A percentile compares a stretch with the other conserved stretches of the same genome.
phyloP scores from a whole-genome alignment of 2,888 invertebrate genomes.

The Stenotaenia linearis region DNA sequence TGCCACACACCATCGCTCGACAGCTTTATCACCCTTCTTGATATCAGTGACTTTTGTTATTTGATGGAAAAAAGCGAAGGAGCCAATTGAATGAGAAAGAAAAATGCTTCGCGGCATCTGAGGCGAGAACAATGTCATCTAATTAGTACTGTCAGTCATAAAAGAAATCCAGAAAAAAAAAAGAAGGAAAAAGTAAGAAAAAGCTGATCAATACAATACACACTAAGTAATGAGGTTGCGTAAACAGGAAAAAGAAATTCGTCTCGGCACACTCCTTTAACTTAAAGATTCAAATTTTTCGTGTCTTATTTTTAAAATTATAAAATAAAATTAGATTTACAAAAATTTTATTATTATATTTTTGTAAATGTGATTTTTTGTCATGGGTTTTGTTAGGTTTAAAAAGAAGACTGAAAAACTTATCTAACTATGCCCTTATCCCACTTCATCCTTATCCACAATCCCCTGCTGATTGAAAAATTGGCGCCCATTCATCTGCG shows the following conservation, averaged over 20 bases:
- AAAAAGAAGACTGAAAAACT: too few relatives aligned
- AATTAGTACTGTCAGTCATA: conserved; percentile 3
- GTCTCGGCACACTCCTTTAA: background rate
- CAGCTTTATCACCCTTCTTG: conserved; percentile 14
- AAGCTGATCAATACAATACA: background rate
- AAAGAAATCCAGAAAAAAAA: background rate
- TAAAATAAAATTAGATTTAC: too few relatives aligned
- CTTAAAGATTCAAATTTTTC: background rate
- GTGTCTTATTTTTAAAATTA: background rate
- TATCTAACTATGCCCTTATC: background rate
- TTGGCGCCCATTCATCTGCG: background rate
- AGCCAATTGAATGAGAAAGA: conserved; percentile 15
- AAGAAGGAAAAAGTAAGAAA: background rate
- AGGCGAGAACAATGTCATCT: conserved; percentile 12
- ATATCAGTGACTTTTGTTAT: conserved; percentile 19
- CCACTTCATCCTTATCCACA: conserved; percentile 10
- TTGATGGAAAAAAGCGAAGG: conserved; percentile 13
- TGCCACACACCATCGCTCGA: conserved; percentile 9
- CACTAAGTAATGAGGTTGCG: background rate
- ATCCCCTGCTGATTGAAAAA: conserved; percentile 14
- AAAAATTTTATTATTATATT: too few relatives aligned
- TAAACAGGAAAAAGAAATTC: background rate
- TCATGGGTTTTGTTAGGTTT: background rate
- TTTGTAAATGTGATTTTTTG: too few relatives aligned
- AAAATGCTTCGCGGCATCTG: conserved; percentile 11